phyloP scores from a whole-genome alignment of 2,113 vertebrate genomes.

The Bos javanicus region DNA sequence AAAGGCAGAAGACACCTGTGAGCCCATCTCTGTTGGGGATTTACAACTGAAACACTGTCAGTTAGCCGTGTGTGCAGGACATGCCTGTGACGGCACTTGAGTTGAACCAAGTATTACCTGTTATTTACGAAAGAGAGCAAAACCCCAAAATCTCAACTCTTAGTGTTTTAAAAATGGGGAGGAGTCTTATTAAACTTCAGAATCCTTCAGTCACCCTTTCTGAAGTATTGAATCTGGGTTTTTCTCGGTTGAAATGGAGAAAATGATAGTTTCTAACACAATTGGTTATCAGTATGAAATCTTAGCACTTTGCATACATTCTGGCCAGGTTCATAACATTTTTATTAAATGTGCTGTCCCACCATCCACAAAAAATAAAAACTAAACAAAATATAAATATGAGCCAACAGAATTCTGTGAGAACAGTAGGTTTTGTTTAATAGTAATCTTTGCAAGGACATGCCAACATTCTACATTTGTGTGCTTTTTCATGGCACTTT shows the following conservation, averaged over 20 bases:
- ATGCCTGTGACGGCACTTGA: background rate
- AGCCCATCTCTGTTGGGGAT: background rate
- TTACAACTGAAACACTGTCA: background rate
- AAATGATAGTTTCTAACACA: background rate
- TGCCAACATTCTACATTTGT: background rate
- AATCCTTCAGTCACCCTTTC: background rate
- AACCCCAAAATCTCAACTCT: background rate
- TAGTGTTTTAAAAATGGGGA: fast-evolving
- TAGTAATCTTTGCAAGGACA: background rate
- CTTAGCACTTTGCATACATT: background rate
- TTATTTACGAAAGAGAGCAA: background rate
- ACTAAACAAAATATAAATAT: background rate
- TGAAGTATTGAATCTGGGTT: background rate
- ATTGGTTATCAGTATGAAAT: background rate
- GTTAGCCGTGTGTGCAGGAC: background rate
- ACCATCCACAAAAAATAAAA: background rate
- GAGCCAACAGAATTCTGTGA: background rate
- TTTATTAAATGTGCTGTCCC: background rate
- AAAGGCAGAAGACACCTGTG: background rate
- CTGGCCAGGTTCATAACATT: background rate
- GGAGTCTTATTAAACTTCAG: background rate
- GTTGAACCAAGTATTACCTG: background rate
- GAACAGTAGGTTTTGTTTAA: background rate
- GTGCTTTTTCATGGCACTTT: background rate
- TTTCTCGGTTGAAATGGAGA: background rate